A percentile compares a stretch with the other conserved stretches of the same genome.
Evolutionary conservation across 1,140 invertebrate species (phyloP).

Genomic region (Drosophila lacertosa): DNA sequence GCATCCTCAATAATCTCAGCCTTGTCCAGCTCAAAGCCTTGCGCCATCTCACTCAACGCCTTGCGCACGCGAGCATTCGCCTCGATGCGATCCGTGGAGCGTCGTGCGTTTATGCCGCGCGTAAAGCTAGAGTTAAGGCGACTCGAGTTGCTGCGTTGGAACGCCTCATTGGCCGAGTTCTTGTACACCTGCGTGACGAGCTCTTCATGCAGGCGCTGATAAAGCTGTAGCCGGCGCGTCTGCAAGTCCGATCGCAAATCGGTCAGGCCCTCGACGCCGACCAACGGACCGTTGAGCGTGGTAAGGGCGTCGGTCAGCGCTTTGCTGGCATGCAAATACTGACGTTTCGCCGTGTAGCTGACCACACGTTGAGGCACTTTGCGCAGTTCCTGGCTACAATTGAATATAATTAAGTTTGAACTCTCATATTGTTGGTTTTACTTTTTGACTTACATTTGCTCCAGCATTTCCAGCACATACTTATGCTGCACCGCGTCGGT

Average conservation of each 20-base stretch:
- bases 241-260: constrained; percentile 91
- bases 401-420: not conserved
- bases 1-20: constrained; percentile 87
- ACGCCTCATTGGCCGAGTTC: constrained; percentile 86
- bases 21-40: constrained; percentile 77
- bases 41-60: constrained; percentile 84
- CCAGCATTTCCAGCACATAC: constrained; percentile 93
- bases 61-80: constrained; percentile 83
- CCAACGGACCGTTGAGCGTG: constrained; percentile 89
- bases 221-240: constrained; percentile 89
- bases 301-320: constrained; percentile 89
- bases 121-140: constrained; percentile 86
- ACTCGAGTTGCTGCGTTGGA: constrained; percentile 87
- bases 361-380: constrained; percentile 91
- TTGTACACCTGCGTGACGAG: constrained; percentile 90
- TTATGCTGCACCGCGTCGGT: constrained; percentile 96
- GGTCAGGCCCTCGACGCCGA: constrained; percentile 91
- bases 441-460: constrained; percentile 90
- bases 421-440: not conserved
- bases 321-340: constrained; percentile 94
- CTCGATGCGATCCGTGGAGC: constrained; percentile 85
- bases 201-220: constrained; percentile 89
- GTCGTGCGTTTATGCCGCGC: constrained; percentile 84
- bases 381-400: constrained; percentile 89
- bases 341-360: constrained; percentile 89